Conservation (phyloP, 2,888 invertebrate genomes). For the Torymus tubicola region DNA sequence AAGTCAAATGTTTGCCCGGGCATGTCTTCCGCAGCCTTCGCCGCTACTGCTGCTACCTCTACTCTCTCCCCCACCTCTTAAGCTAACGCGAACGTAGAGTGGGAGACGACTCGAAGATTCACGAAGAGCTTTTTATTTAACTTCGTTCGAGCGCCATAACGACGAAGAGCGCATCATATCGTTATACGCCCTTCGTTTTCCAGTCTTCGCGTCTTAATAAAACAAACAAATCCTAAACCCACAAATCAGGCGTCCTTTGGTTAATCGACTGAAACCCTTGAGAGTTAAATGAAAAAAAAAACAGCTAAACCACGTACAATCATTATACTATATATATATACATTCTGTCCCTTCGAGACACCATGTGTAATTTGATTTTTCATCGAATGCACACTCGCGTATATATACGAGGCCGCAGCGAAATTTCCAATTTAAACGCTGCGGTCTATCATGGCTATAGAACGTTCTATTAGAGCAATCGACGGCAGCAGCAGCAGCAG, state of each 20-base stretch:
- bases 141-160: neutral
- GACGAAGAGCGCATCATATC: too few species aligned
- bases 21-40: conserved; percentile 22
- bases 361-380: conserved; percentile 37
- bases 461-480: conserved; percentile 33
- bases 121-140: conserved; percentile 12
- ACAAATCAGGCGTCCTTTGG: too few species aligned
- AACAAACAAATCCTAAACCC: too few species aligned
- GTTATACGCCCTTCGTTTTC: too few species aligned
- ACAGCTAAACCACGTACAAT: too few species aligned
- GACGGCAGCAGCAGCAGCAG: neutral
- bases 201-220: too few species aligned
- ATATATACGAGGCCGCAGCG: too few species aligned
- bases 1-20: conserved; percentile 43
- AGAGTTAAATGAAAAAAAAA: too few species aligned
- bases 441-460: conserved; percentile 18
- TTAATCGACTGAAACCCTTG: too few species aligned
- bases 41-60: too few species aligned
- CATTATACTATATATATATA: neutral
- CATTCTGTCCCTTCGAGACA: neutral
- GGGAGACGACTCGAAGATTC: conserved; percentile 3
- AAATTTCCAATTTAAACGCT: conserved; percentile 26
- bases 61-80: neutral
- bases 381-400: neutral
- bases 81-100: conserved; percentile 3